Percentiles rank a stretch among this genome's conserved stretches.
Conservation (phyloP, 2,113 vertebrate species). For the Otus sunia region DNA sequence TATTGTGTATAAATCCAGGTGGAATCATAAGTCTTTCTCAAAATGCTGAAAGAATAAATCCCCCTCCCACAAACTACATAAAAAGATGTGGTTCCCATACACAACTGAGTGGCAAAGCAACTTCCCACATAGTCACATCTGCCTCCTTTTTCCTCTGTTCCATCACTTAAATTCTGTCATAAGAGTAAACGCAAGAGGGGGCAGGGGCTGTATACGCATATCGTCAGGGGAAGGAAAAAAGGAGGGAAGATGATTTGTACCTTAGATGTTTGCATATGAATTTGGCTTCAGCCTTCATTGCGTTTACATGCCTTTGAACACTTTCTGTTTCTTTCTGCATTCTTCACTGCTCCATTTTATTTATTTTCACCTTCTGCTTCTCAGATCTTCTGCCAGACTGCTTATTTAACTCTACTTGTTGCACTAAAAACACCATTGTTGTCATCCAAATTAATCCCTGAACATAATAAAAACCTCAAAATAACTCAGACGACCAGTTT, state of each 20-base stretch:
- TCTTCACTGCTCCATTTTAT: constrained; percentile 43
- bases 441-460: constrained; percentile 50
- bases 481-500: constrained; percentile 44
- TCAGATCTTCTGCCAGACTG: constrained; percentile 63
- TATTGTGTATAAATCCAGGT: constrained; percentile 46
- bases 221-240: neutral
- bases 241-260: constrained; percentile 4
- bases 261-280: constrained; percentile 1
- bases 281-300: neutral
- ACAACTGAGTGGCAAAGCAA: constrained; percentile 42
- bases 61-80: neutral
- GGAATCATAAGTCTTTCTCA: constrained; percentile 54
- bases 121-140: constrained; percentile 56
- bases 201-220: neutral
- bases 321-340: constrained; percentile 66
- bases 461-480: constrained; percentile 61
- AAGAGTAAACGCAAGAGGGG: neutral
- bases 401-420: constrained; percentile 46
- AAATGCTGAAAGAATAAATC: constrained; percentile 58
- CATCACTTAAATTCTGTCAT: neutral
- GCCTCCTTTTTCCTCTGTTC: constrained; percentile 24
- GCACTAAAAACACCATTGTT: constrained; percentile 57
- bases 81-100: constrained; percentile 44
- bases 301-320: constrained; percentile 34
- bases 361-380: constrained; percentile 53